Base-by-base conservation (phyloP, 2,113 vertebrate genomes). In the Nothobranchius kuhntae region DNA sequence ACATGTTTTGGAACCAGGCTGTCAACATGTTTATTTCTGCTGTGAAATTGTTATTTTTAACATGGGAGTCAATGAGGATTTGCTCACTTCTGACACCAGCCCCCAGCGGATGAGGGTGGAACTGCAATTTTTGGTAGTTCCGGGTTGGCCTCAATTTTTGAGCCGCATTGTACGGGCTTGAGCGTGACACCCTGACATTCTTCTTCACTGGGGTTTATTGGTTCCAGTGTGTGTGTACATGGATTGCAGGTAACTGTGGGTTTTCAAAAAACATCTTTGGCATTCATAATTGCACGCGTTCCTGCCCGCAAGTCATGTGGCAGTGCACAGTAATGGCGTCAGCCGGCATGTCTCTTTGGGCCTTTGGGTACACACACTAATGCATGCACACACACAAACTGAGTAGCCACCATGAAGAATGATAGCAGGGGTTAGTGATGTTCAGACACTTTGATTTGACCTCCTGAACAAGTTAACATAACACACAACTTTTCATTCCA, bases 201-300 rank as follows among this genome's bases (percentile, higher is more conserved):
- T 63, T 77, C 86, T 91, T 92, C 92, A 82, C 54, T 82, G 77
- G 87, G 89, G 90, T 77, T 89, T 85, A 48, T 65, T 21, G 21
- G 21, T 21, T 21, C 21, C 21, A 21, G 21, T 68, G 36, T 47
- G 36, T 56, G 57, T 40, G 59, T 46, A 61, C 67, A 55, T 40
- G 76, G 51, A 42, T 66, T 17, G 14, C 44, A 53, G 52, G 17
- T 30, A 44, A n/a, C 13, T 48, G 59, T 44, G 17, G 21, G 38
- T 36, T 73, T 65, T 66, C 85, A 83, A 86, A 89, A 94, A 94
- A 90, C 91, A 93, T 94, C 87, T n/a, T 86, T 91, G 93, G 93
- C 92, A 93, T 91, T 94, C 93, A 93, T 84, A 83, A 90, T 90
- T 93, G 91, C 89, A 89, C 87, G 80, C 40, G 12, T 65, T 61